phyloP scores from a whole-genome alignment of 1,140 invertebrate genomes.

The Heliconius eleuchia region DNA sequence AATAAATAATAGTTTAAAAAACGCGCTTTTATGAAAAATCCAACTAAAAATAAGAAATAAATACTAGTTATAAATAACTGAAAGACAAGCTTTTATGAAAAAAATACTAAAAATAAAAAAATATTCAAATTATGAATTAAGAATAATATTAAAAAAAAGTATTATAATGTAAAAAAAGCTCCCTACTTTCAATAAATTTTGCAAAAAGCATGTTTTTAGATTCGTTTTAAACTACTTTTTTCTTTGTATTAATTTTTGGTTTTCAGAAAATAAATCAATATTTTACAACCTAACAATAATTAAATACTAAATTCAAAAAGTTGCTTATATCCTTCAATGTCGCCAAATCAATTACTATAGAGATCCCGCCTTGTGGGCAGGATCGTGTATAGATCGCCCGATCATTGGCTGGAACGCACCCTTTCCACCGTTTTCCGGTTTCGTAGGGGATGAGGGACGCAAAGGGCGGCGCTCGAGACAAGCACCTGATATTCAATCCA shows the following conservation, averaged over 20 bases:
- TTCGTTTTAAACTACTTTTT: neutral
- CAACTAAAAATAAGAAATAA: too few relatives aligned
- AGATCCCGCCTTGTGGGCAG: conserved; percentile 55
- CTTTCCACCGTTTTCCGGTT: conserved; percentile 44
- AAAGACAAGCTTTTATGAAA: too few relatives aligned
- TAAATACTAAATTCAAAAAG: neutral
- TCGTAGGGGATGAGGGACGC: conserved; percentile 45
- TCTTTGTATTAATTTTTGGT: neutral
- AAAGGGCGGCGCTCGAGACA: conserved; percentile 57
- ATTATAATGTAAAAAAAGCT: too few relatives aligned
- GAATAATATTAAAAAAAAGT: too few relatives aligned
- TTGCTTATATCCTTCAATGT: conserved; percentile 20
- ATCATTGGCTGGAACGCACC: conserved; percentile 56
- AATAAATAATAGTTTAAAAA: too few relatives aligned
- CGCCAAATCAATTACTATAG: conserved; percentile 30
- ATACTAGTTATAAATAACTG: too few relatives aligned
- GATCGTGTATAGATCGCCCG: conserved; percentile 33
- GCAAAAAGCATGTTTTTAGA: too few relatives aligned
- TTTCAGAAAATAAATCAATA: neutral
- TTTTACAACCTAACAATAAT: neutral
- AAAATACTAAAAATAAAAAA: too few relatives aligned
- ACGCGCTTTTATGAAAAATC: too few relatives aligned
- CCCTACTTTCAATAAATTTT: too few relatives aligned
- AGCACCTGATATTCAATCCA: conserved; percentile 68
- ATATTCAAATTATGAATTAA: too few relatives aligned